Percentiles rank a stretch among this genome's conserved stretches.
phyloP scores from a whole-genome alignment of 2,113 vertebrate genomes.

The Petrocephalus microphthalmus region DNA sequence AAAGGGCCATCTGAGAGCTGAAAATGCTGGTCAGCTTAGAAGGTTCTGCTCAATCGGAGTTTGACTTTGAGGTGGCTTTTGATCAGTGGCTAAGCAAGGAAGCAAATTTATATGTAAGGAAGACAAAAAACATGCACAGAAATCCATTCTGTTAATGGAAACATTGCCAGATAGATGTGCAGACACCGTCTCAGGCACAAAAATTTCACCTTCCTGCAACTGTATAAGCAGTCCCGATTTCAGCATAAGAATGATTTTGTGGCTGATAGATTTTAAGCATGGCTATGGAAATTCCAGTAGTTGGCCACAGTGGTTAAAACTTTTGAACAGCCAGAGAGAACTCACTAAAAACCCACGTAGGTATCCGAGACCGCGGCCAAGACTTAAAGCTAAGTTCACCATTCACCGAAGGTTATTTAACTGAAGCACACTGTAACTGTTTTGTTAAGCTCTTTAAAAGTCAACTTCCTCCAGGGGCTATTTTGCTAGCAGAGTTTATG shows the following conservation, averaged over 20 bases:
- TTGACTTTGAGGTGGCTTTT: background rate
- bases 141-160: background rate
- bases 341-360: background rate
- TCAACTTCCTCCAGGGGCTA: background rate
- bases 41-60: background rate
- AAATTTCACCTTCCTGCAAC: background rate
- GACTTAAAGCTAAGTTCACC: background rate
- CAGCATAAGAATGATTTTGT: background rate
- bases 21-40: background rate
- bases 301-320: background rate
- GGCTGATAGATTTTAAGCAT: background rate
- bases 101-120: background rate
- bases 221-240: background rate
- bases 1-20: background rate
- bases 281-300: background rate
- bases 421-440: background rate
- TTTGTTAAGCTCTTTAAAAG: background rate
- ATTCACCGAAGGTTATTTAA: background rate
- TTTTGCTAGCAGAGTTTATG: background rate
- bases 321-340: background rate
- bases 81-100: background rate
- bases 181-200: background rate
- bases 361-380: background rate
- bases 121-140: background rate
- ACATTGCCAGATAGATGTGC: background rate